Percentiles rank a stretch among this genome's conserved stretches.
Conservation (phyloP, 2,797 vertebrate species). For the Erethizon dorsatum region DNA sequence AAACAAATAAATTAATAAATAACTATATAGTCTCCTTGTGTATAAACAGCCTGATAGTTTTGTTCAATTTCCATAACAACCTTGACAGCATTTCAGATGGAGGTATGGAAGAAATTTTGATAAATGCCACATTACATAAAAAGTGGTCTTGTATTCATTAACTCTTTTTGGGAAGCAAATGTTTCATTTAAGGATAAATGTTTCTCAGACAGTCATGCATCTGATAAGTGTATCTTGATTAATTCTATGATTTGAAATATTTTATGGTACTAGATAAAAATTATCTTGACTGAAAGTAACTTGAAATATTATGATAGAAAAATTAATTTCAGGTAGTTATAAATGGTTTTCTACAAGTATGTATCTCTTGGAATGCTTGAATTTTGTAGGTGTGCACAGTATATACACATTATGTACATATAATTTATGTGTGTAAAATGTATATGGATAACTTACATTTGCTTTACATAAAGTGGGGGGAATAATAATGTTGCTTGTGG, state of each 20-base stretch:
- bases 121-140: neutral
- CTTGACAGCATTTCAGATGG: slow-evolving; percentile 66
- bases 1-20: neutral
- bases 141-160: slow-evolving; percentile 17
- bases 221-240: neutral
- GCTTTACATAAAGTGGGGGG: neutral
- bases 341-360: neutral
- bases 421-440: neutral
- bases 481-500: neutral
- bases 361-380: neutral
- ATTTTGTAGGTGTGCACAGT: neutral
- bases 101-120: slow-evolving; percentile 1
- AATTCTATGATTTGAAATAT: neutral
- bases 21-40: neutral
- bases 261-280: neutral
- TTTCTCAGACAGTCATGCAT: neutral
- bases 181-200: neutral
- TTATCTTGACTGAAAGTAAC: neutral
- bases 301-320: neutral
- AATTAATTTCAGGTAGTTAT: neutral
- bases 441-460: neutral
- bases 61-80: slow-evolving; percentile 43
- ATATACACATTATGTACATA: neutral
- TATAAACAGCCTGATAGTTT: slow-evolving; percentile 45
- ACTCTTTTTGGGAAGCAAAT: neutral